Evolutionary conservation across 2,888 invertebrate genomes (phyloP).

Genomic region (Luffia ferchaultella): DNA sequence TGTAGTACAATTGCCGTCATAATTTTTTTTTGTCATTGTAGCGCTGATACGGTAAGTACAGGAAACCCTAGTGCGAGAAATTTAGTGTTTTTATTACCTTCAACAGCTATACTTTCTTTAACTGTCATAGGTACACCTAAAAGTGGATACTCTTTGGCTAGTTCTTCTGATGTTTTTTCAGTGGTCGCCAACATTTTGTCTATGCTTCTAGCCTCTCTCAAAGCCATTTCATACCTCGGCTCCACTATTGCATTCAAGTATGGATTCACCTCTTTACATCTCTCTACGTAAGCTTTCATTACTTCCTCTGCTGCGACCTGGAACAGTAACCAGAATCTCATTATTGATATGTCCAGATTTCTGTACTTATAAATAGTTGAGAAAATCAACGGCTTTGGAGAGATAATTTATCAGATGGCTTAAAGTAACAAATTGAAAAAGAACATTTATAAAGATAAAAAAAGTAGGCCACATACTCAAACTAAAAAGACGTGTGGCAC

Average conservation of each 20-base stretch:
- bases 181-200: constrained; percentile 73
- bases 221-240: constrained; percentile 77
- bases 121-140: constrained; percentile 87
- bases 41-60: too few species aligned
- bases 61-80: too few species aligned
- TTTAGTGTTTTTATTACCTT: constrained; percentile 71
- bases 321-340: constrained; percentile 25
- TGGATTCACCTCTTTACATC: constrained; percentile 81
- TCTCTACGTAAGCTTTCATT: constrained; percentile 75
- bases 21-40: too few species aligned
- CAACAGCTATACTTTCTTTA: constrained; percentile 82
- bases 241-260: constrained; percentile 83
- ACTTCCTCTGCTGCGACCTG: constrained; percentile 77
- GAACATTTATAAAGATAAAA: too few species aligned
- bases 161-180: constrained; percentile 61
- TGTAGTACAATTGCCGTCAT: too few species aligned
- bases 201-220: constrained; percentile 76
- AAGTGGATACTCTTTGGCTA: constrained; percentile 75
- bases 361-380: too few species aligned
- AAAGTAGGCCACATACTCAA: too few species aligned
- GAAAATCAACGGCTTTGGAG: too few species aligned
- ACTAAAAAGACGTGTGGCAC: too few species aligned
- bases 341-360: too few species aligned
- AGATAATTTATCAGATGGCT: too few species aligned
- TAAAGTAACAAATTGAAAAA: too few species aligned